These are phyloP conservation scores for Mythimna albipuncta DNA, from an alignment of 2,888 invertebrate genomes.

Conservation along the genomic window DNA sequence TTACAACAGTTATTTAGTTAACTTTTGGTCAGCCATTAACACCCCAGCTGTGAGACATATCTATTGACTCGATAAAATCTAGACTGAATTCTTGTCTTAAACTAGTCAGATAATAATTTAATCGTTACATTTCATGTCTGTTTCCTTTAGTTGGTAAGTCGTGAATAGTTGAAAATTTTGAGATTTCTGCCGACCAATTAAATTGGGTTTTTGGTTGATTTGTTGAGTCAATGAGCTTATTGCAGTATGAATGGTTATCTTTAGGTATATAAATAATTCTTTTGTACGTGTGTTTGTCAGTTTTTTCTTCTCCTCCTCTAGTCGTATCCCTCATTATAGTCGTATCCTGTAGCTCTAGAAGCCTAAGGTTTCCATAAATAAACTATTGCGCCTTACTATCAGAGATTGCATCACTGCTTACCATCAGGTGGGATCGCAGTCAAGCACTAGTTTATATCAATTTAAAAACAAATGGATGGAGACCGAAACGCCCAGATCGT, in stretches of 20 bases:
- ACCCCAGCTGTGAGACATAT: slow-evolving; percentile 37
- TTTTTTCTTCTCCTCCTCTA: no score
- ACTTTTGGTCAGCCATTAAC: slow-evolving; percentile 29
- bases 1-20: slow-evolving; percentile 13
- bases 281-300: no score
- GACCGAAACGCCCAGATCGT: no score
- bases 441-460: no score
- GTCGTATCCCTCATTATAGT: no score
- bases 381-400: no score
- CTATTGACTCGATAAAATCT: slow-evolving; percentile 47
- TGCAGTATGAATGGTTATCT: not conserved
- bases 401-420: no score
- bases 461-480: no score
- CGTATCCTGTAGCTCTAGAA: no score
- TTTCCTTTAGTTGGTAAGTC: slow-evolving; percentile 15
- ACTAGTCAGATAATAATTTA: slow-evolving; percentile 42
- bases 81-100: slow-evolving; percentile 35
- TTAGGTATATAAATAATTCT: no score
- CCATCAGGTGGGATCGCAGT: no score
- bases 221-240: not conserved
- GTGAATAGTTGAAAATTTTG: slow-evolving; percentile 44
- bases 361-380: no score
- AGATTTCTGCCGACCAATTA: slow-evolving; percentile 17
- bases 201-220: slow-evolving; percentile 12
- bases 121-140: slow-evolving; percentile 35